A percentile compares a stretch with the other conserved stretches of the same genome.
phyloP scores from a whole-genome alignment of 2,888 invertebrate species.

The Dione vanillae region DNA sequence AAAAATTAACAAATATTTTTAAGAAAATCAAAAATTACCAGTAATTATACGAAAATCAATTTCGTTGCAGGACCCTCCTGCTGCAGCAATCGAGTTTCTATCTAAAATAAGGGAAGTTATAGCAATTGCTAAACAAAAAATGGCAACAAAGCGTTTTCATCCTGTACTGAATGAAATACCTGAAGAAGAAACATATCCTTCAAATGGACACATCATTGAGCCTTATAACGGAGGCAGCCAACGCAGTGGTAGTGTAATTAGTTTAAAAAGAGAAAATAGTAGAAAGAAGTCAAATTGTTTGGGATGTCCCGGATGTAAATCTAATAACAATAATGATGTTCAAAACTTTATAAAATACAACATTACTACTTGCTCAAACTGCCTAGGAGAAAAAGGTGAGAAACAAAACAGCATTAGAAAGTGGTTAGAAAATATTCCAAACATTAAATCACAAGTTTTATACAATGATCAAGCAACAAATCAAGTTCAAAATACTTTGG shows the following conservation, averaged over 20 bases:
- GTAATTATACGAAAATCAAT: no score
- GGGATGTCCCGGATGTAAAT: conserved; percentile 87
- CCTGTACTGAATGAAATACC: conserved; percentile 92
- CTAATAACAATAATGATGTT: conserved; percentile 61
- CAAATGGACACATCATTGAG: conserved; percentile 79
- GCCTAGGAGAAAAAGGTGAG: conserved; percentile 85
- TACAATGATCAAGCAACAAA: conserved; percentile 62
- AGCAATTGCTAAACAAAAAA: conserved; percentile 94
- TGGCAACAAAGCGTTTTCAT: conserved; percentile 91
- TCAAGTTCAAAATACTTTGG: conserved; percentile 58
- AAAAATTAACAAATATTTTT: no score
- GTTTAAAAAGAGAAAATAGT: conserved; percentile 86
- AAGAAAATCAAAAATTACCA: no score
- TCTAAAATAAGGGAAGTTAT: conserved; percentile 95
- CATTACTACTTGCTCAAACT: conserved; percentile 80
- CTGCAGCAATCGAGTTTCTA: conserved; percentile 94
- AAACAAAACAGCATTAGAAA: conserved; percentile 90
- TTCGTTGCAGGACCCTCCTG: conserved; percentile 91
- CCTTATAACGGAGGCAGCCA: conserved; percentile 80
- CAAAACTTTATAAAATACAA: conserved; percentile 75
- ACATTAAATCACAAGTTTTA: conserved; percentile 61
- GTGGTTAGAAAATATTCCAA: conserved; percentile 90
- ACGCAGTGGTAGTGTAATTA: conserved; percentile 81
- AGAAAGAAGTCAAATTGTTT: conserved; percentile 82
- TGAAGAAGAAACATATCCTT: conserved; percentile 87